Percentiles rank a stretch among this genome's conserved stretches.
Evolutionary conservation across 2,888 invertebrate genomes (phyloP).

Genomic region (Spialia ferax): DNA sequence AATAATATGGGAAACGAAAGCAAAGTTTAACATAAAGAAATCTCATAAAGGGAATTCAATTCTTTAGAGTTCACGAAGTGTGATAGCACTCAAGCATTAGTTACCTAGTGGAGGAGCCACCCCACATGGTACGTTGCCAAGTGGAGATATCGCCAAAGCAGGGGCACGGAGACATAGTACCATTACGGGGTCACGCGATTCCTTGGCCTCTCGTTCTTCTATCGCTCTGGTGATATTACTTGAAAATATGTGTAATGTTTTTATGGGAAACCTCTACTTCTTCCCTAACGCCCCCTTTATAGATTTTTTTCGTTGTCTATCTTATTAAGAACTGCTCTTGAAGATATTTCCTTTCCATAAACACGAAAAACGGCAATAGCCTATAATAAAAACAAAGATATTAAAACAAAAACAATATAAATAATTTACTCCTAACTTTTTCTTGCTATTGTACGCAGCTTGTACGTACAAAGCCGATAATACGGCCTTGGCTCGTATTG

Average conservation of each 20-base stretch:
- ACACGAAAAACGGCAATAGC: background rate
- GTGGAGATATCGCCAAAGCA: conserved; percentile 74
- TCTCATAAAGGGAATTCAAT: background rate
- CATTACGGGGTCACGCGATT: conserved; percentile 53
- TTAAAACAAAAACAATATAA: background rate
- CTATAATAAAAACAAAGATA: background rate
- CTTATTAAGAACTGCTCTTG: background rate
- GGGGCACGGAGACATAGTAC: too few relatives aligned
- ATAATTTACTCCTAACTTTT: background rate
- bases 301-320: background rate
- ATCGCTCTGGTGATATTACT: conserved; percentile 18
- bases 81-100: conserved; percentile 10
- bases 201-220: conserved; percentile 33
- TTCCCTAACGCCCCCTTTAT: conserved; percentile 5
- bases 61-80: conserved; percentile 5
- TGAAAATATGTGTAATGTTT: conserved; percentile 26
- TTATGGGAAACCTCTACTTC: conserved; percentile 33
- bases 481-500: conserved; percentile 1
- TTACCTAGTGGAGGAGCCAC: conserved; percentile 1
- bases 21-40: too few relatives aligned
- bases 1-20: too few relatives aligned
- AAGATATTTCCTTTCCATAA: background rate
- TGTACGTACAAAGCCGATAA: background rate
- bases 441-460: background rate
- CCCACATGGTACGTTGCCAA: conserved; percentile 55